phyloP scores from a whole-genome alignment of 2,113 vertebrate genomes.

The Calidris pygmaea region DNA sequence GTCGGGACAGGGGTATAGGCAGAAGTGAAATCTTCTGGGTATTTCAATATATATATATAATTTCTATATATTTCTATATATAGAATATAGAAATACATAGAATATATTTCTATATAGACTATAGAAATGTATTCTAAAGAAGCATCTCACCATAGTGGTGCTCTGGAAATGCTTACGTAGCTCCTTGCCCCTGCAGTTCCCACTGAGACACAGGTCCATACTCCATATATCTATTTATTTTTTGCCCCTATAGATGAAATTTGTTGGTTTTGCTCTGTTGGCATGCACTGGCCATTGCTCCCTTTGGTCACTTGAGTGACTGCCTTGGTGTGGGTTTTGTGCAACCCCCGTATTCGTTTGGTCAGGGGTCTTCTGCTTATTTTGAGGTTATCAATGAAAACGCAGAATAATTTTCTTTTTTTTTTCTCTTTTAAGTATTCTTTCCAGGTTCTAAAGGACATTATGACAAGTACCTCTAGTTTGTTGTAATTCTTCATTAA shows the following conservation, averaged over 20 bases:
- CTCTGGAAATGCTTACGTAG: background rate
- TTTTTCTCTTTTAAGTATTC: background rate
- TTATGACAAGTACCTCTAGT: background rate
- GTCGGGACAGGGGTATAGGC: too few relatives aligned
- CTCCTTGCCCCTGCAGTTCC: background rate
- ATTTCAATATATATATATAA: background rate
- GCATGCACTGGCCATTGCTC: background rate
- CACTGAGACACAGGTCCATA: background rate
- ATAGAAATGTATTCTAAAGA: background rate
- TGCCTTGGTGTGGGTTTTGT: background rate
- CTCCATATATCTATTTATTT: background rate
- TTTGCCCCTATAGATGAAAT: fast-evolving
- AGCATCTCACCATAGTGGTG: fast-evolving
- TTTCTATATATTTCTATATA: too few relatives aligned
- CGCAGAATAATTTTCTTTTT: background rate
- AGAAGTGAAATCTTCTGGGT: background rate
- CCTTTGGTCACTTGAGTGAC: fast-evolving
- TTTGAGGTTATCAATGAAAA: background rate
- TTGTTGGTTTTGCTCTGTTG: background rate
- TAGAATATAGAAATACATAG: too few relatives aligned
- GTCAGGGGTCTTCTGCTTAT: background rate
- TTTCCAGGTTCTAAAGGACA: background rate
- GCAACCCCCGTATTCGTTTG: background rate
- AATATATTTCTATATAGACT: too few relatives aligned
- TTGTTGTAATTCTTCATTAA: background rate